phyloP scores from a whole-genome alignment of 2,888 invertebrate species.

The Ophonus ardosiacus region DNA sequence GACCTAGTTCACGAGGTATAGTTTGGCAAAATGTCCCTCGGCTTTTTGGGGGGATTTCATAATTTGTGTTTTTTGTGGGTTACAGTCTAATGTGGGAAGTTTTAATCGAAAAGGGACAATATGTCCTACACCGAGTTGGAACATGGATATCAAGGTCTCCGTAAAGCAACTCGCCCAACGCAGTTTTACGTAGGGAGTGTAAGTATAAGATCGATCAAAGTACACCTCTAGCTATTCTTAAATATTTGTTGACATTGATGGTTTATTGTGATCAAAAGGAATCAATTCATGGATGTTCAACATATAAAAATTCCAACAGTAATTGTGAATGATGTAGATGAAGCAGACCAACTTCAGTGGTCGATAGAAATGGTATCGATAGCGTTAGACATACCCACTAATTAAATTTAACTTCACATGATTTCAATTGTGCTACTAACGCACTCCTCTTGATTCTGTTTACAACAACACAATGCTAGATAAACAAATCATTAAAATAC shows the following conservation, averaged over 20 bases:
- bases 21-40: conserved; percentile 20
- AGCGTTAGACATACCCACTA: conserved; percentile 30
- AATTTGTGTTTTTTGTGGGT: neutral
- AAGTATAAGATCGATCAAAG: conserved; percentile 73
- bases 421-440: conserved; percentile 43
- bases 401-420: conserved; percentile 51
- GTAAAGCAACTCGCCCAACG: conserved; percentile 81
- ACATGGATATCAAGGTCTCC: conserved; percentile 93
- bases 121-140: conserved; percentile 97
- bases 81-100: conserved; percentile 54
- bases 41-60: neutral
- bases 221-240: conserved; percentile 32
- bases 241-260: conserved; percentile 24
- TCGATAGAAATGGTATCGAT: conserved; percentile 66
- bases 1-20: conserved; percentile 43
- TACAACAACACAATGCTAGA: conserved; percentile 51
- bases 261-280: conserved; percentile 48
- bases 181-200: conserved; percentile 85
- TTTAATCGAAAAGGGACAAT: conserved; percentile 8
- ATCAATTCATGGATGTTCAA: conserved; percentile 51
- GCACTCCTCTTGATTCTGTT: conserved; percentile 6
- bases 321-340: conserved; percentile 57
- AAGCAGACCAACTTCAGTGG: conserved; percentile 69
- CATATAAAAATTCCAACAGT: conserved; percentile 58
- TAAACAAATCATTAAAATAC: conserved; percentile 56